Conservation (phyloP, 2,888 invertebrate genomes). For the Brachyptera risi region DNA sequence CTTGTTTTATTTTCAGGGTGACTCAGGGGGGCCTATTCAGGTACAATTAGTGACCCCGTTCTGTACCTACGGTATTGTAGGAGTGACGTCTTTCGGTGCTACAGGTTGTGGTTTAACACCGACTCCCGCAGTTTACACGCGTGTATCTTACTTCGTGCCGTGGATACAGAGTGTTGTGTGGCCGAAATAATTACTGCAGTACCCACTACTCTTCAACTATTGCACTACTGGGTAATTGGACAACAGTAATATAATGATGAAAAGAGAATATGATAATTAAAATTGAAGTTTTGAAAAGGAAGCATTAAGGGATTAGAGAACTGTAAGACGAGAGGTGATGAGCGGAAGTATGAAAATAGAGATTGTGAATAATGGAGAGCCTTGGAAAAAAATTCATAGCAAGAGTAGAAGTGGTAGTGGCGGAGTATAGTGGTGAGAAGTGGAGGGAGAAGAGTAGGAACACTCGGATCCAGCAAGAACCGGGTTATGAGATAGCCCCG, state of each 20-base stretch:
- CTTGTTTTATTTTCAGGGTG: slow-evolving; percentile 20
- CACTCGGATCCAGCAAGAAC: too few relatives aligned
- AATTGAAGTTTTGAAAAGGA: too few relatives aligned
- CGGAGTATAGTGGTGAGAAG: too few relatives aligned
- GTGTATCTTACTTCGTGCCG: slow-evolving; percentile 43
- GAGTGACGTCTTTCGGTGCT: slow-evolving; percentile 36
- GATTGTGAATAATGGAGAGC: too few relatives aligned
- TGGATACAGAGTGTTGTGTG: slow-evolving; percentile 43
- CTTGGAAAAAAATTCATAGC: too few relatives aligned
- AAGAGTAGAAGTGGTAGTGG: too few relatives aligned
- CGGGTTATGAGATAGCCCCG: too few relatives aligned
- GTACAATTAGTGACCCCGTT: slow-evolving; percentile 28
- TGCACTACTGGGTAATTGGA: background rate
- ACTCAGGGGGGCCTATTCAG: slow-evolving; percentile 28
- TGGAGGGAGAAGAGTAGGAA: too few relatives aligned
- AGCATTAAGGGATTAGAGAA: too few relatives aligned
- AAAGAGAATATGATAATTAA: too few relatives aligned
- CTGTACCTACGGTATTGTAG: slow-evolving; percentile 36
- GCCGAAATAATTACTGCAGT: slow-evolving; percentile 24
- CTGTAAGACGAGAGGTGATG: too few relatives aligned
- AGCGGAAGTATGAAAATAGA: too few relatives aligned
- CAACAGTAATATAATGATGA: background rate
- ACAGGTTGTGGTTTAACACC: slow-evolving; percentile 28
- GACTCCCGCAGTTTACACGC: slow-evolving; percentile 45
- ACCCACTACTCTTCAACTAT: background rate